Evolutionary conservation across 2,888 invertebrate species (phyloP).

Genomic region (Sympetrum striolatum): DNA sequence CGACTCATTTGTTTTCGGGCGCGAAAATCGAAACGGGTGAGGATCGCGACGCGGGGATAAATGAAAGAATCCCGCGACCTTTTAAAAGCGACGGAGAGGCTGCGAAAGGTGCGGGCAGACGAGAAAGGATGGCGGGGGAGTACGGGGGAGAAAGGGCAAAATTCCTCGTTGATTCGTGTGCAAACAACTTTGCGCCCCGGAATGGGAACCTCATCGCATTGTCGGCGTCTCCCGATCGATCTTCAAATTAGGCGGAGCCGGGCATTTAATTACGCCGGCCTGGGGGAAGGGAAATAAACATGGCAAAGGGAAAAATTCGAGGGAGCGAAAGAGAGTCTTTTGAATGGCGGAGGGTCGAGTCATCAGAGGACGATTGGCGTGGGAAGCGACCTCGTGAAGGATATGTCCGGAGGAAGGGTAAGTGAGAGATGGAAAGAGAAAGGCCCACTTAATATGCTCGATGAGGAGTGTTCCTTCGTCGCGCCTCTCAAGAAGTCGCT

Average conservation of each 20-base stretch:
- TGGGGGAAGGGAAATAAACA: background rate
- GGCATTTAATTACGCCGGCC: background rate
- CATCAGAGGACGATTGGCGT: background rate
- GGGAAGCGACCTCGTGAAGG: background rate
- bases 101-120: background rate
- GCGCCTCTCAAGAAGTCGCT: background rate
- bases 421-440: background rate
- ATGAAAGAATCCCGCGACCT: background rate
- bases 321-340: no score
- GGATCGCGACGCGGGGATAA: no score
- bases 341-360: background rate
- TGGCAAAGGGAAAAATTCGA: background rate
- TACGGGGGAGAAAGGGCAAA: background rate
- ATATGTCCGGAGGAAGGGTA: background rate
- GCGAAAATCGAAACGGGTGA: no score
- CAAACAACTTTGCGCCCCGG: background rate
- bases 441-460: background rate
- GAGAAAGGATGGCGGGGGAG: conserved; percentile 4
- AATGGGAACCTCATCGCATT: background rate
- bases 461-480: background rate
- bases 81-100: background rate
- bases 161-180: background rate
- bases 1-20: no score
- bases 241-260: background rate
- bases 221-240: background rate